phyloP scores from a whole-genome alignment of 64 coral and sea anemone species.

The Montipora sp. region DNA sequence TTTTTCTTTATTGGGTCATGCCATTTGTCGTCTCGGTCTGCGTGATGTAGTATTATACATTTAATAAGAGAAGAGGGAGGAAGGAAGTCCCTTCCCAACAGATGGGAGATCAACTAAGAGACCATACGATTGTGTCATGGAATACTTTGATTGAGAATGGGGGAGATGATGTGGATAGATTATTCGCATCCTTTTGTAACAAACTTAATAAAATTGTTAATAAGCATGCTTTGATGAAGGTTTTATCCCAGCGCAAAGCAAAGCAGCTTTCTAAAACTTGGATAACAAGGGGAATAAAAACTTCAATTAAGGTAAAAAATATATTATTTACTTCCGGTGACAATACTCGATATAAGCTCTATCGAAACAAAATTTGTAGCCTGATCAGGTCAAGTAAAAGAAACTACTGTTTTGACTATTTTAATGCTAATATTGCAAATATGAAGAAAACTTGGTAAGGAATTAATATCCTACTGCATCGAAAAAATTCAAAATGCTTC shows the following conservation, averaged over 20 bases:
- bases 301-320: conserved; percentile 35
- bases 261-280: conserved; percentile 1
- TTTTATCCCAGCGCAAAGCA: not conserved
- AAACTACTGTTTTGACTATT: not conserved
- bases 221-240: not conserved
- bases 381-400: conserved; percentile 56
- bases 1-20: too few relatives aligned
- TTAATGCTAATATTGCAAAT: conserved; percentile 63
- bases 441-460: conserved; percentile 67
- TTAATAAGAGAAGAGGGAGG: too few relatives aligned
- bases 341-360: not conserved
- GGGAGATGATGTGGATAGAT: too few relatives aligned
- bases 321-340: conserved; percentile 34
- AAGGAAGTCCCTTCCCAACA: too few relatives aligned
- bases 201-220: too few relatives aligned
- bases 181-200: too few relatives aligned
- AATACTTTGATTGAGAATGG: too few relatives aligned
- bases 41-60: too few relatives aligned
- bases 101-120: too few relatives aligned
- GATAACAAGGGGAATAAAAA: conserved; percentile 60
- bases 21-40: too few relatives aligned
- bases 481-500: not conserved
- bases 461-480: conserved; percentile 60
- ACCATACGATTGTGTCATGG: too few relatives aligned
- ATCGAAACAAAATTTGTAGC: conserved; percentile 35